Conservation (phyloP, 2,113 vertebrate species). For the Xenopus borealis region DNA sequence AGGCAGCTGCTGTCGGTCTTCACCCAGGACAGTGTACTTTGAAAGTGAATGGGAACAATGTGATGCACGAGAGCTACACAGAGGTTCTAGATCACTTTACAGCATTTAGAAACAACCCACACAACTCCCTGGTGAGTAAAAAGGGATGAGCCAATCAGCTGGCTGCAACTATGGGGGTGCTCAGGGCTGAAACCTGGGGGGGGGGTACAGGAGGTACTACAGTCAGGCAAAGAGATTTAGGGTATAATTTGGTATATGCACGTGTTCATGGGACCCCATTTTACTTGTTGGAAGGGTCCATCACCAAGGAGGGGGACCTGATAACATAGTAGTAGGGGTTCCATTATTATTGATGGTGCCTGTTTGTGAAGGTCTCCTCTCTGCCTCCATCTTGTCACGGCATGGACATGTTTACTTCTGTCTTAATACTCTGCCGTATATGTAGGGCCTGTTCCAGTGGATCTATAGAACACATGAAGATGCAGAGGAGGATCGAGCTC, state of each 20-base stretch:
- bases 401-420: too few species aligned
- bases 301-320: too few species aligned
- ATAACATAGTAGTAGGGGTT: too few species aligned
- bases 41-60: conserved; percentile 88
- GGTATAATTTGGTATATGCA: too few species aligned
- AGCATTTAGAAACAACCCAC: conserved; percentile 70
- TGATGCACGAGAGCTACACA: conserved; percentile 66
- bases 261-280: too few species aligned
- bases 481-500: conserved; percentile 75
- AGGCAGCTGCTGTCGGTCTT: conserved; percentile 79
- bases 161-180: neutral
- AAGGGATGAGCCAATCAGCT: neutral
- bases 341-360: too few species aligned
- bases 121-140: conserved; percentile 67
- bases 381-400: too few species aligned
- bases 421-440: conserved; percentile 26
- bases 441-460: conserved; percentile 80
- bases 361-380: too few species aligned
- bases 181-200: neutral
- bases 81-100: conserved; percentile 91
- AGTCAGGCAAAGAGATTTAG: too few species aligned
- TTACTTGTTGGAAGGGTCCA: too few species aligned
- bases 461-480: conserved; percentile 87
- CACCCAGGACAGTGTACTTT: conserved; percentile 89
- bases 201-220: too few species aligned